phyloP scores from a whole-genome alignment of 2,797 vertebrate species.

The Tapirus indicus region DNA sequence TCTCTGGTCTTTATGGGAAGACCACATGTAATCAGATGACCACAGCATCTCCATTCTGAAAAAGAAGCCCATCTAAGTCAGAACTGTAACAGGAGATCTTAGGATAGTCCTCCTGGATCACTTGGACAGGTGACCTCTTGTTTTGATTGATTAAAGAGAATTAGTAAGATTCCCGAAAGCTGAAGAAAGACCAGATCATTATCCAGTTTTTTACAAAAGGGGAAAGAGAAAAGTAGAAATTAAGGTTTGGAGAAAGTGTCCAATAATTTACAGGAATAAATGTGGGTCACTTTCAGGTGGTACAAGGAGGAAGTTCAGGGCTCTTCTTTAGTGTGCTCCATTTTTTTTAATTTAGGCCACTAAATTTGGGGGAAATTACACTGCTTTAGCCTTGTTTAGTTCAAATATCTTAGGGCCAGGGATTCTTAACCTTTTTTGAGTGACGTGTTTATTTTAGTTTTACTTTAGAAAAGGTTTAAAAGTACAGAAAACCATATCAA shows the following conservation, averaged over 20 bases:
- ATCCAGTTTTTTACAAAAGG: background rate
- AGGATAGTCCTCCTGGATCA: background rate
- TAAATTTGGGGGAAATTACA: background rate
- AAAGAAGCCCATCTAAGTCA: background rate
- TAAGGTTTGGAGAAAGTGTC: background rate
- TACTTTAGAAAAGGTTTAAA: conserved; percentile 8
- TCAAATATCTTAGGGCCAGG: background rate
- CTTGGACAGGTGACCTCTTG: background rate
- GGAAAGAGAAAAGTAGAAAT: background rate
- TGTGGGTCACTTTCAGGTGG: background rate
- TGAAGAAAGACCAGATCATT: background rate
- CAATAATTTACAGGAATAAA: background rate
- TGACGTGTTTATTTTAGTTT: background rate
- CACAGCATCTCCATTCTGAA: background rate
- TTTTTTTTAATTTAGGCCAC: background rate
- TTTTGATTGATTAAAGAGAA: background rate
- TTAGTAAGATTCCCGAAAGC: background rate
- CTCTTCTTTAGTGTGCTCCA: background rate
- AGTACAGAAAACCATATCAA: background rate
- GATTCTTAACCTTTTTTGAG: background rate
- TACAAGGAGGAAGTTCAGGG: background rate
- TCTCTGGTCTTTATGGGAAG: background rate
- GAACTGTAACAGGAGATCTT: background rate
- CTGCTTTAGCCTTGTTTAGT: background rate
- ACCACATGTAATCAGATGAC: background rate